These are phyloP conservation scores for Mechanitis messenoides DNA, from an alignment of 2,888 invertebrate species.

Conservation along the genomic window DNA sequence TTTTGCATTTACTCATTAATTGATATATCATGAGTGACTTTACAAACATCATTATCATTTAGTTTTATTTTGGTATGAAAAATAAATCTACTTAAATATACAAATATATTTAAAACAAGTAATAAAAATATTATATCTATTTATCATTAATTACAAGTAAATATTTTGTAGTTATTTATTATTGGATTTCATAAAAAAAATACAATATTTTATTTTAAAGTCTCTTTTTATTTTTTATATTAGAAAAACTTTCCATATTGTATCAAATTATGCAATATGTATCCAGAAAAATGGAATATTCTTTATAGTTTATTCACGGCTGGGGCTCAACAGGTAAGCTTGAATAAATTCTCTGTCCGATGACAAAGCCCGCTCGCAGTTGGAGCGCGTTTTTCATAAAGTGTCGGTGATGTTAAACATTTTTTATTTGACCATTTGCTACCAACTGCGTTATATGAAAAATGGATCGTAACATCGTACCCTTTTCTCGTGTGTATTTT, in stretches of 20 bases:
- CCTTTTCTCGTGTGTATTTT: slow-evolving; percentile 67
- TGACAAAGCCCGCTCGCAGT: slow-evolving; percentile 69
- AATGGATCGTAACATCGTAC: slow-evolving; percentile 74
- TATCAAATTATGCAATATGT: slow-evolving; percentile 61
- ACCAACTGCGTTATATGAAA: slow-evolving; percentile 77
- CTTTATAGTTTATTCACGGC: slow-evolving; percentile 70
- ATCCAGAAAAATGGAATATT: slow-evolving; percentile 74
- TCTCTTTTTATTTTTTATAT: too few species aligned
- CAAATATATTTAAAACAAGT: too few species aligned
- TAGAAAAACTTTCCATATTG: slow-evolving; percentile 40
- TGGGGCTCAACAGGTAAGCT: slow-evolving; percentile 71
- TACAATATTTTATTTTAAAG: too few species aligned
- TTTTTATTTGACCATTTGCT: slow-evolving; percentile 76
- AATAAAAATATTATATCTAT: background rate
- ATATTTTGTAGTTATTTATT: too few species aligned
- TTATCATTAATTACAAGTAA: background rate
- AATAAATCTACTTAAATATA: too few species aligned
- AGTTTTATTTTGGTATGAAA: too few species aligned
- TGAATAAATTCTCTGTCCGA: slow-evolving; percentile 69
- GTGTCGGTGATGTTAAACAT: slow-evolving; percentile 73
- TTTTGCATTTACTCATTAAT: slow-evolving; percentile 18
- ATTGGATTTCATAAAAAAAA: too few species aligned
- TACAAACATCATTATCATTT: too few species aligned
- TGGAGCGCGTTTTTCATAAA: slow-evolving; percentile 72
- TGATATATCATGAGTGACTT: too few species aligned